These are phyloP conservation scores for Hoplodrina blanda DNA, from an alignment of 2,888 invertebrate genomes.

Conservation along the genomic window DNA sequence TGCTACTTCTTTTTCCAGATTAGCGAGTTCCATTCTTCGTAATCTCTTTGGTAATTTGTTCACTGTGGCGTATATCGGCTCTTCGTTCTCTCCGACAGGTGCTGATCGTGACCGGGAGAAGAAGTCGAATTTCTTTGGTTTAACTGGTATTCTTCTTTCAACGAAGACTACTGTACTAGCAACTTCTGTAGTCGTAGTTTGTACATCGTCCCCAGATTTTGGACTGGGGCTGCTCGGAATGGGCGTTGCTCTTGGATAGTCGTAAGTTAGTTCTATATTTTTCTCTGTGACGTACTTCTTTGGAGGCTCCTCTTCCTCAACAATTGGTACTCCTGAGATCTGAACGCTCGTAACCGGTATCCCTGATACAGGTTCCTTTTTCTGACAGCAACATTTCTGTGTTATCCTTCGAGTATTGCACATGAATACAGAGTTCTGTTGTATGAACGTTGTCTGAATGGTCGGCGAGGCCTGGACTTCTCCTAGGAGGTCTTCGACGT, in stretches of 20 bases:
- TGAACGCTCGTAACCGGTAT: constrained; percentile 67
- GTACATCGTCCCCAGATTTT: constrained; percentile 80
- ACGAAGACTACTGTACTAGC: constrained; percentile 89
- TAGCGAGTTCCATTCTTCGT: constrained; percentile 85
- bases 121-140: constrained; percentile 87
- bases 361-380: constrained; percentile 67
- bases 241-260: constrained; percentile 86
- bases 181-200: constrained; percentile 88
- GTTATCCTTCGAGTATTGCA: constrained; percentile 86
- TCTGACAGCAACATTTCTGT: constrained; percentile 86
- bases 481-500: constrained; percentile 92
- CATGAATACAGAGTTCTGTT: constrained; percentile 89
- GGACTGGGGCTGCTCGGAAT: constrained; percentile 80
- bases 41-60: constrained; percentile 89
- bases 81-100: constrained; percentile 87
- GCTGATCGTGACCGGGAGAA: constrained; percentile 89
- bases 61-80: constrained; percentile 89
- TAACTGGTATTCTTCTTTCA: constrained; percentile 86
- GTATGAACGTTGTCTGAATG: constrained; percentile 86
- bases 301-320: constrained; percentile 71
- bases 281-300: constrained; percentile 88
- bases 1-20: constrained; percentile 87
- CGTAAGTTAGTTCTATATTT: constrained; percentile 88
- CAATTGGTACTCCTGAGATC: constrained; percentile 52
- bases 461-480: constrained; percentile 91